phyloP scores from a whole-genome alignment of 2,888 invertebrate genomes.

The Silvanus unidentatus region DNA sequence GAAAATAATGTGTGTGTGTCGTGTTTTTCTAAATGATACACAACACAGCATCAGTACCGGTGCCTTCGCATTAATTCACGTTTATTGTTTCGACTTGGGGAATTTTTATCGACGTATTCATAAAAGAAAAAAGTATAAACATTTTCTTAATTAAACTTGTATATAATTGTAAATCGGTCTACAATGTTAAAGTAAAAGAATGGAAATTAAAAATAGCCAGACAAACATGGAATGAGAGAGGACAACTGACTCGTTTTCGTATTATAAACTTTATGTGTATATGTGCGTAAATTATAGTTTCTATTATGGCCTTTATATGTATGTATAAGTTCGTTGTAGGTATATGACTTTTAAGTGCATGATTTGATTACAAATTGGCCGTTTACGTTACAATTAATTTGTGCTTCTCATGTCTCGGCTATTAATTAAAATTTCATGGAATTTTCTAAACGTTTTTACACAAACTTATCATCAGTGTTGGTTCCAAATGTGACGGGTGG shows the following conservation, averaged over 20 bases:
- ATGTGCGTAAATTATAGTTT: conserved; percentile 15
- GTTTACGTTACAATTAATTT: conserved; percentile 31
- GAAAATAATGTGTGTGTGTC: too few species aligned
- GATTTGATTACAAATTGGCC: conserved; percentile 28
- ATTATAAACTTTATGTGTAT: too few species aligned
- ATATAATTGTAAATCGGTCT: conserved; percentile 26
- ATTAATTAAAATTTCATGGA: conserved; percentile 17
- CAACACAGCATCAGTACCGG: too few species aligned
- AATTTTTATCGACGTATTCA: conserved; percentile 25
- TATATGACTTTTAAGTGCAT: conserved; percentile 17
- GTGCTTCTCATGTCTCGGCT: conserved; percentile 24
- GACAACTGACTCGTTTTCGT: too few species aligned
- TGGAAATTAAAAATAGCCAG: conserved; percentile 33
- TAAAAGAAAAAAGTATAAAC: conserved; percentile 20
- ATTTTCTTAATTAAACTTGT: conserved; percentile 32
- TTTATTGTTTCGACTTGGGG: conserved; percentile 26
- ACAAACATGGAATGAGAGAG: conserved; percentile 29
- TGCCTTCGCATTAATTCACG: conserved; percentile 29
- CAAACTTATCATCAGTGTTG: too few species aligned
- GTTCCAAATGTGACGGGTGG: too few species aligned
- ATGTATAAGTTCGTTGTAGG: conserved; percentile 4
- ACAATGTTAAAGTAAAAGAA: conserved; percentile 25
- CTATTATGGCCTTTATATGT: conserved; percentile 28
- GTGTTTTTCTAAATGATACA: too few species aligned
- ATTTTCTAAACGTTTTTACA: background rate